phyloP scores from a whole-genome alignment of 2,797 vertebrate species.

The Nyctalus aviator region DNA sequence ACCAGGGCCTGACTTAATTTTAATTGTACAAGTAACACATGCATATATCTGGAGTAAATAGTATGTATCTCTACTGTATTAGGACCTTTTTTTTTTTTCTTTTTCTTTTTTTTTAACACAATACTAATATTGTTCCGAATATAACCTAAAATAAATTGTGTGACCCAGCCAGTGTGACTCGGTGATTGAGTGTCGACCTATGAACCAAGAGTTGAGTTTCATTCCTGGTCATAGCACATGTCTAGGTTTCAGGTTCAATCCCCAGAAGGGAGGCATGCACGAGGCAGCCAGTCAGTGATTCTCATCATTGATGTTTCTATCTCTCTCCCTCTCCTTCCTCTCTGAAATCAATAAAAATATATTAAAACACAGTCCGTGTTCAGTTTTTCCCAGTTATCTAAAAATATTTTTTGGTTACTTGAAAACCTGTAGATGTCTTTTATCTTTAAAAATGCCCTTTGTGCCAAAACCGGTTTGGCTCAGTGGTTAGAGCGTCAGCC shows the following conservation, averaged over 20 bases:
- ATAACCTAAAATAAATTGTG: not conserved
- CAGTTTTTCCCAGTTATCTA: not conserved
- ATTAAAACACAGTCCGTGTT: not conserved
- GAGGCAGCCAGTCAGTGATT: too few species aligned
- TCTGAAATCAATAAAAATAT: too few species aligned
- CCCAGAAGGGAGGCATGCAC: too few species aligned
- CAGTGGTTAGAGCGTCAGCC: too few species aligned
- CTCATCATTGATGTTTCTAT: too few species aligned
- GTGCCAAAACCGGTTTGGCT: too few species aligned
- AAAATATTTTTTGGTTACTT: constrained; percentile 4
- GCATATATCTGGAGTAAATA: constrained; percentile 5
- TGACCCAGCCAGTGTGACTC: not conserved
- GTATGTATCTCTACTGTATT: not conserved
- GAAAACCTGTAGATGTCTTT: constrained; percentile 43
- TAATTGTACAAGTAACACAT: not conserved
- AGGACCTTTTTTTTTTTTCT: constrained; percentile 29
- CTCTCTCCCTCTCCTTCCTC: too few species aligned
- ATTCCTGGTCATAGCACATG: too few species aligned
- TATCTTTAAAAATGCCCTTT: not conserved
- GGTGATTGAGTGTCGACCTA: too few species aligned
- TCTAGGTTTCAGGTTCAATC: too few species aligned
- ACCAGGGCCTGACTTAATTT: not conserved
- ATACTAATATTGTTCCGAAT: not conserved
- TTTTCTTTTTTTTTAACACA: not conserved
- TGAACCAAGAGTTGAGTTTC: too few species aligned